Percentiles rank a stretch among this genome's conserved stretches.
Conservation (phyloP, 2,888 invertebrate genomes). For the Agriopis marginaria region DNA sequence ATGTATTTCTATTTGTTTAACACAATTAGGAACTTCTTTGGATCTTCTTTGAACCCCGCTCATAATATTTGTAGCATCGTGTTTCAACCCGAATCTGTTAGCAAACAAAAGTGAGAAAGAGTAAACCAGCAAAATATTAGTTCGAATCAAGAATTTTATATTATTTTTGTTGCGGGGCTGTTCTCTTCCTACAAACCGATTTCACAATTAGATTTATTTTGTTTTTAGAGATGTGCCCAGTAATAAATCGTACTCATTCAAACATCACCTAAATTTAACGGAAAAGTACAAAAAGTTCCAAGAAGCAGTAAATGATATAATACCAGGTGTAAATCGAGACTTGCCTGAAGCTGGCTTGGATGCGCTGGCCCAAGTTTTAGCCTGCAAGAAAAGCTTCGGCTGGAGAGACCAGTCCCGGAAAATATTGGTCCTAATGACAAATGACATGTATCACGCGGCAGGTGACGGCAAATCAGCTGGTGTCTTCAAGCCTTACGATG, state of each 20-base stretch:
- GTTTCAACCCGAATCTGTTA: too few species aligned
- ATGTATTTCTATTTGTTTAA: too few species aligned
- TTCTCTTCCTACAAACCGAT: neutral
- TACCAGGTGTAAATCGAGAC: slow-evolving; percentile 87
- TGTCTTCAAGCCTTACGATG: slow-evolving; percentile 90
- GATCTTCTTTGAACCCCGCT: too few species aligned
- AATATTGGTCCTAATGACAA: slow-evolving; percentile 92
- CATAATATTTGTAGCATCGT: too few species aligned
- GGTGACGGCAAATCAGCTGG: slow-evolving; percentile 92
- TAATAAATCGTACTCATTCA: slow-evolving; percentile 89
- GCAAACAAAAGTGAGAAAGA: too few species aligned
- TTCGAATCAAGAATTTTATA: too few species aligned
- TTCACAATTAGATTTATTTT: neutral
- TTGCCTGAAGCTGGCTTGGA: slow-evolving; percentile 94
- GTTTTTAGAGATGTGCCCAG: slow-evolving; percentile 49
- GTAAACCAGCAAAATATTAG: too few species aligned
- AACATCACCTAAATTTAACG: slow-evolving; percentile 89
- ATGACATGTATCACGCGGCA: slow-evolving; percentile 91
- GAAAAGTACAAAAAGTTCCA: slow-evolving; percentile 80
- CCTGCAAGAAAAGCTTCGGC: slow-evolving; percentile 89
- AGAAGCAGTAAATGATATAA: slow-evolving; percentile 68
- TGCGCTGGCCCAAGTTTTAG: slow-evolving; percentile 92
- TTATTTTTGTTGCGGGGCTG: too few species aligned
- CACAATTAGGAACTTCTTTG: too few species aligned
- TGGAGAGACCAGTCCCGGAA: slow-evolving; percentile 92